These are phyloP conservation scores for Pterobdella sp. DNA, from an alignment of 2,888 invertebrate genomes.

Conservation along the genomic window DNA sequence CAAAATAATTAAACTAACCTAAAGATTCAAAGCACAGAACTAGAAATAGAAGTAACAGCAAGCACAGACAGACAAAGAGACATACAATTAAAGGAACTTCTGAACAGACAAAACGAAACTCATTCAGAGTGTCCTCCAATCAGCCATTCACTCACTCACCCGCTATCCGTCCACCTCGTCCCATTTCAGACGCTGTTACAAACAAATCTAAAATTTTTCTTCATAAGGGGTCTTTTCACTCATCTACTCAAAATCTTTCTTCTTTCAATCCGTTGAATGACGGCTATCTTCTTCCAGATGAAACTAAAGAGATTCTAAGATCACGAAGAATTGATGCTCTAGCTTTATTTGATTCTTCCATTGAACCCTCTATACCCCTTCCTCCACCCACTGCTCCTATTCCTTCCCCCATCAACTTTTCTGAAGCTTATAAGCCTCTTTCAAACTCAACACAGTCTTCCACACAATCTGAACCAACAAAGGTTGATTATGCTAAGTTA, in stretches of 20 bases:
- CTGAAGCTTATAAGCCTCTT: not conserved
- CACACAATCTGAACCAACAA: not conserved
- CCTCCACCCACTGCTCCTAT: slow-evolving; percentile 1
- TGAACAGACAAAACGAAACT: not conserved
- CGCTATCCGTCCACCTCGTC: not conserved
- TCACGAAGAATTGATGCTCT: not conserved
- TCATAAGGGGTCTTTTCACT: not conserved
- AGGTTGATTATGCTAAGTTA: not conserved
- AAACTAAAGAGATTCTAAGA: not conserved
- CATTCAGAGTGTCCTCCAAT: not conserved
- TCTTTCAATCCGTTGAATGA: not conserved
- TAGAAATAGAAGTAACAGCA: not conserved
- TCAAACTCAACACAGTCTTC: not conserved
- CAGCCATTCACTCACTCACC: not conserved
- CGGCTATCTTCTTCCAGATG: not conserved
- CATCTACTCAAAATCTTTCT: not conserved
- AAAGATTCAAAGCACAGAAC: not conserved
- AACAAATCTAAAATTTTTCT: not conserved
- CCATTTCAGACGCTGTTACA: not conserved
- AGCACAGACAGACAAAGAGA: not conserved
- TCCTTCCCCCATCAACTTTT: not conserved
- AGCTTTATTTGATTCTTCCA: not conserved
- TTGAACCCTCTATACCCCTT: not conserved
- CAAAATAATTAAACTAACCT: not conserved
- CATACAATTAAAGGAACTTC: not conserved